Percentiles rank a stretch among this genome's conserved stretches.
phyloP scores from a whole-genome alignment of 2,113 vertebrate genomes.

The Madoqua kirkii region DNA sequence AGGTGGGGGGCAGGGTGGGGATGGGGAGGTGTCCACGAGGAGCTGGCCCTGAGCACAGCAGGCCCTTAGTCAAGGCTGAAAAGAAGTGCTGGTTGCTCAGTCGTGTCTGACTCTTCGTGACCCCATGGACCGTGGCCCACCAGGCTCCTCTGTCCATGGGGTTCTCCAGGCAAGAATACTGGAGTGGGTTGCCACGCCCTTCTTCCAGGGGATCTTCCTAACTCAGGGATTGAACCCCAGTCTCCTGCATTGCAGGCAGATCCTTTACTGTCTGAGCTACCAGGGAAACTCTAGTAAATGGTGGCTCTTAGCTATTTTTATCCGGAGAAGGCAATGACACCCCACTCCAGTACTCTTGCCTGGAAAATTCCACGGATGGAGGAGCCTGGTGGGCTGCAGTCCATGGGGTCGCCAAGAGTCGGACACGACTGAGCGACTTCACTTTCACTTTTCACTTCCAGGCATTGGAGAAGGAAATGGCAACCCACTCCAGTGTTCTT shows the following conservation, averaged over 20 bases:
- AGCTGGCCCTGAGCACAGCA: not conserved
- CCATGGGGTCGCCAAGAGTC: too few relatives aligned
- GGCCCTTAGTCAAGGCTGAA: not conserved
- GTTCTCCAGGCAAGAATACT: not conserved
- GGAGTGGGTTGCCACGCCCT: not conserved
- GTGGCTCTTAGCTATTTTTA: not conserved
- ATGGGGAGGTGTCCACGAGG: not conserved
- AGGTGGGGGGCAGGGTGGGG: not conserved
- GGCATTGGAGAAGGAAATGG: too few relatives aligned
- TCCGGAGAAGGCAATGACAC: too few relatives aligned
- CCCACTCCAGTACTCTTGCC: too few relatives aligned
- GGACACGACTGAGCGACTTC: too few relatives aligned
- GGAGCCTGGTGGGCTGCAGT: too few relatives aligned
- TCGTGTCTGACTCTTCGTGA: fast-evolving
- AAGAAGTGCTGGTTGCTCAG: not conserved
- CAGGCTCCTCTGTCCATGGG: not conserved
- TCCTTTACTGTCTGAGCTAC: not conserved
- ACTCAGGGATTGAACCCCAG: not conserved
- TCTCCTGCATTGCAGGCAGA: not conserved
- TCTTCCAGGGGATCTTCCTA: not conserved
- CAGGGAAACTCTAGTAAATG: not conserved
- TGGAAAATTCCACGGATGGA: too few relatives aligned
- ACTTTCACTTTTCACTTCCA: too few relatives aligned
- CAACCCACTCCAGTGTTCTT: too few relatives aligned
- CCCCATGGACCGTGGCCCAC: not conserved